Evolutionary conservation across 2,888 invertebrate species (phyloP), one percentile per base, ranked within the genome.

Genomic region (Drosophila merina): DNA sequence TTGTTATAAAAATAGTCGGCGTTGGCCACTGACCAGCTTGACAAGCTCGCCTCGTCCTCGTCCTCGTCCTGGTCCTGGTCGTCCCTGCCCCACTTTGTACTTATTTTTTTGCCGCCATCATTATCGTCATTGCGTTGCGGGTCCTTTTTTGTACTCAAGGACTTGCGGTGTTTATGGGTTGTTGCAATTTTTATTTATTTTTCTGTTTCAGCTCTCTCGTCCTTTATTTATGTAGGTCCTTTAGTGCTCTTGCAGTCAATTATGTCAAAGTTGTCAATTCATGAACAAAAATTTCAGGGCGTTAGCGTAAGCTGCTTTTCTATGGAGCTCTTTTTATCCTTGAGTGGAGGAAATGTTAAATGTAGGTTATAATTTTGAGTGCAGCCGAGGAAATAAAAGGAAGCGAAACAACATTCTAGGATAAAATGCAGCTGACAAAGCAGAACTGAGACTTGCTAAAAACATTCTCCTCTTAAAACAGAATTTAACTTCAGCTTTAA

Each of bases 221-320:
- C 55, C 33, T 42, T 5, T 52, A 31, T 44, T 45, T 47, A 25
- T 42, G 20, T 49, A 9, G 50, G 20, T 44, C 56, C 48, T 54
- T 74, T 57, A 26, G 66, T 38, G 51, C 42, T 36, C 59, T 66
- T 70, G 74, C 79, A 82, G 83, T 84, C 88, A 88, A 83, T 84
- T 88, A 88, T 86, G 88, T 86, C 84, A 88, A 84, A 87, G 88
- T 76, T 88, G 84, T 84, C 88, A 86, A 86, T 84, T 79, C 78
- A 75, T 56, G 57, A 56, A 64, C 36, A 63, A 74, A 77, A 81
- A 84, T 68, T 77, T 68, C 73, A 66, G 70, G 67, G 68, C 72
- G 77, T 75, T 72, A 30, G 63, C 56, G 52, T 75, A 74, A 86
- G 80, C 77, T 52, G 86, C 85, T 81, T 79, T 75, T 74, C 48